Conservation (phyloP, 2,113 vertebrate species). For the Prochilodus magdalenae region DNA sequence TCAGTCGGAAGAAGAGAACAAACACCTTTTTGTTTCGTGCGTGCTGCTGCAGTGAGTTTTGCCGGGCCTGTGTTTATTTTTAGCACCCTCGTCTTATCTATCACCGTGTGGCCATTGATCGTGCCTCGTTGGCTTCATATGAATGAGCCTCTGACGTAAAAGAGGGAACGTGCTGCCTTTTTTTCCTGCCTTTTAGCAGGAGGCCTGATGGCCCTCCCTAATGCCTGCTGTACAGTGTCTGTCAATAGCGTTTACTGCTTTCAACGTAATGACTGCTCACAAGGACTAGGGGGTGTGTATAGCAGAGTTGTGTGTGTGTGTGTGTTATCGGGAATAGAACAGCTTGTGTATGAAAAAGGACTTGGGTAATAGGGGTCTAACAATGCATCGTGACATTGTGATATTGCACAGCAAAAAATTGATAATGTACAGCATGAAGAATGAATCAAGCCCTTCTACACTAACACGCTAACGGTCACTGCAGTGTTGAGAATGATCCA, state of each 20-base stretch:
- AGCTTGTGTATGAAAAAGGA: background rate
- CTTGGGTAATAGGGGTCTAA: background rate
- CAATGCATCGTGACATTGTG: too few relatives aligned
- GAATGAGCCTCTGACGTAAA: slow-evolving; percentile 49
- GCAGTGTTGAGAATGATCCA: too few relatives aligned
- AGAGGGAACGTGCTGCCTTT: slow-evolving; percentile 31
- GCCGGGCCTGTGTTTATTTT: slow-evolving; percentile 42
- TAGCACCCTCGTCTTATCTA: slow-evolving; percentile 46
- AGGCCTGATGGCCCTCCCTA: background rate
- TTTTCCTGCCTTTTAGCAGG: background rate
- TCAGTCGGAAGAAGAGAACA: slow-evolving; percentile 34
- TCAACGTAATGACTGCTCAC: background rate
- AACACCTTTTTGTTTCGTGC: slow-evolving; percentile 32
- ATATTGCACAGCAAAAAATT: too few relatives aligned
- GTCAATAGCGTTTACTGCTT: slow-evolving; percentile 1
- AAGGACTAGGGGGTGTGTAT: slow-evolving; percentile 7
- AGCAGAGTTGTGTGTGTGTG: background rate
- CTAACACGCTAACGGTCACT: too few relatives aligned
- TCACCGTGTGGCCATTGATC: slow-evolving; percentile 42
- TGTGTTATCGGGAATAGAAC: background rate
- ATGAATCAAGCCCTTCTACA: too few relatives aligned
- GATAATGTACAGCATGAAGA: too few relatives aligned
- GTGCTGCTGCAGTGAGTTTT: slow-evolving; percentile 28
- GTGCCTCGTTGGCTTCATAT: slow-evolving; percentile 43
- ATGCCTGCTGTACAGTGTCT: background rate